These are phyloP conservation scores for Meloidogyne hapla DNA, from an alignment of 1,140 invertebrate genomes.

Conservation along the genomic window DNA sequence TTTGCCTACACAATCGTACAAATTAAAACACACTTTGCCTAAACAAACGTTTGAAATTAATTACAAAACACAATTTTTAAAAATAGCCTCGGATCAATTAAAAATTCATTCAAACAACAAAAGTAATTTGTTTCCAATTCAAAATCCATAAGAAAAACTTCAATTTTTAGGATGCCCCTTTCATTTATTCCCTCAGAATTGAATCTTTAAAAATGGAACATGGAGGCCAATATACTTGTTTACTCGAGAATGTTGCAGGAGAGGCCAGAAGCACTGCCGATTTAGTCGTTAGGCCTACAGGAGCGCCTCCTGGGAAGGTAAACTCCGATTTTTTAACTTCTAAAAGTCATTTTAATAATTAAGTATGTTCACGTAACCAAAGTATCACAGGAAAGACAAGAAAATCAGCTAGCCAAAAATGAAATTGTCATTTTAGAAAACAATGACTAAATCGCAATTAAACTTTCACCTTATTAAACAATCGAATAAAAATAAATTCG, in stretches of 20 bases:
- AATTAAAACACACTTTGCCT: no score
- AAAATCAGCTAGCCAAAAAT: constrained; percentile 25
- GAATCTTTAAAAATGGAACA: constrained; percentile 67
- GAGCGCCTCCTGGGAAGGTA: constrained; percentile 51
- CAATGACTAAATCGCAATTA: no score
- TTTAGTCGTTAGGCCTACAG: constrained; percentile 70
- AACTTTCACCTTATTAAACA: no score
- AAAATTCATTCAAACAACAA: constrained; percentile 53
- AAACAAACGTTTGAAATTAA: no score
- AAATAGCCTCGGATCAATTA: no score
- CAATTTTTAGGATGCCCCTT: background rate
- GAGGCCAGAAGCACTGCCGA: constrained; percentile 76
- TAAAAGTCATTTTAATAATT: background rate
- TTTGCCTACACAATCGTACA: no score
- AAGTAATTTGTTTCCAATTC: background rate
- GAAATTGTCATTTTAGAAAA: constrained; percentile 32
- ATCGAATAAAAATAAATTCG: background rate
- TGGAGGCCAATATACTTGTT: constrained; percentile 76
- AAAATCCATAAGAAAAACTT: constrained; percentile 13
- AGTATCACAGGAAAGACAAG: constrained; percentile 61
- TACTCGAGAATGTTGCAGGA: constrained; percentile 74
- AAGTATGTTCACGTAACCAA: constrained; percentile 63
- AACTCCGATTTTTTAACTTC: background rate
- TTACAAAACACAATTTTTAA: no score
- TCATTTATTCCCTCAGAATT: constrained; percentile 54